Evolutionary conservation across 2,888 invertebrate genomes (phyloP).

Genomic region (Melanostoma mellinum): DNA sequence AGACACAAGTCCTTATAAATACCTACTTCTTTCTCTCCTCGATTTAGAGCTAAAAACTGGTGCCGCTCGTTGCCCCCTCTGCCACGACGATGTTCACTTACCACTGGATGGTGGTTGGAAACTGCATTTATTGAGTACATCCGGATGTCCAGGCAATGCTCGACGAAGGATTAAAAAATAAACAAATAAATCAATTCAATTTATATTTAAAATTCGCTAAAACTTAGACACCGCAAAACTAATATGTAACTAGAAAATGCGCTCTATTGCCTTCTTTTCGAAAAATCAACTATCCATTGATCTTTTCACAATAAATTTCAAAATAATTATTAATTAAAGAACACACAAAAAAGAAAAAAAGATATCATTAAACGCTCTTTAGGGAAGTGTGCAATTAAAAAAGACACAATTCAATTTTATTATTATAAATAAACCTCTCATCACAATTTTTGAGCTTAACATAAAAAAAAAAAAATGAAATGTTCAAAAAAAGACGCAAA

Average conservation of each 20-base stretch:
- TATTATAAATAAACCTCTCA: constrained; percentile 51
- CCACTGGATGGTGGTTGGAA: constrained; percentile 91
- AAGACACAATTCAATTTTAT: constrained; percentile 51
- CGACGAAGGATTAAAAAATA: constrained; percentile 78
- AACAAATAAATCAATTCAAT: constrained; percentile 53
- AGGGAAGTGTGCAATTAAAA: constrained; percentile 74
- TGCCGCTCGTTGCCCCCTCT: constrained; percentile 92
- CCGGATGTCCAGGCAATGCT: constrained; percentile 82
- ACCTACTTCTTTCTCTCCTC: not conserved
- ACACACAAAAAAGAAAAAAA: constrained; percentile 9
- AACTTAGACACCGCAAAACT: constrained; percentile 32
- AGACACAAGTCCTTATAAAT: too few relatives aligned
- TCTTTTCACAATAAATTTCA: constrained; percentile 40
- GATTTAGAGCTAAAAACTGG: constrained; percentile 82
- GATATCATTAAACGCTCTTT: constrained; percentile 61
- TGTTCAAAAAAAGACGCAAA: constrained; percentile 28
- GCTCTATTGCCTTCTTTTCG: constrained; percentile 62
- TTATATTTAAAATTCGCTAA: constrained; percentile 45
- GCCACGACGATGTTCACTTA: constrained; percentile 89
- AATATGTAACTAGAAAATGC: constrained; percentile 43
- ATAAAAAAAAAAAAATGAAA: constrained; percentile 35
- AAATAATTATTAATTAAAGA: constrained; percentile 17
- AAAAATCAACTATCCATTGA: constrained; percentile 44
- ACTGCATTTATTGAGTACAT: constrained; percentile 84
- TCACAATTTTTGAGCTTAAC: constrained; percentile 68